Base-by-base conservation (phyloP, 2,113 vertebrate species). In the Mixornis gularis region DNA sequence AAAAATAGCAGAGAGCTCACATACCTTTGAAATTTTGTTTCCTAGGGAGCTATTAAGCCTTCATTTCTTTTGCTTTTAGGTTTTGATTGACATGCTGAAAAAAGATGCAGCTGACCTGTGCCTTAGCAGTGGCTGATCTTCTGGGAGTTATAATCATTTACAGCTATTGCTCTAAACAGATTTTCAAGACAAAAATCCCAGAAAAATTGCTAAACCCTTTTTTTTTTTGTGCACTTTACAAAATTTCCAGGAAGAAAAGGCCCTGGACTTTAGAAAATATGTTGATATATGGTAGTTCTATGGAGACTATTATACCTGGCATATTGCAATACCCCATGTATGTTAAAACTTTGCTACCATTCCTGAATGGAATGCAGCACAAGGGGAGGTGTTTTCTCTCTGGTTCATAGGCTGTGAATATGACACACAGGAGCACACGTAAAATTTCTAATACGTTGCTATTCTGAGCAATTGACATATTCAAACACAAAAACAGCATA, bases 11-110 rank as follows among this genome's bases (percentile, higher is more conserved):
- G 20, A 71, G 12, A 64, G 17, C 36, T 74, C 71, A 36, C 27
- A 60, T 70, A 93, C 36, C 52, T 90, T 80, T 84, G 79, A 92
- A 93, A 90, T 90, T 93, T 80, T 70, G 25, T 86, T 93, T 95
- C 87, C 82, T 46, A 38, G 76, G 82, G 64, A 93, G 71, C 55
- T 80, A 83, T 88, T 92, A 93, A 90, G 21, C 30, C 17, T 90
- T 84, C n/a, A 36, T 92, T 92, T 84, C 52, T 90, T 32, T 53
- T 85, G 34, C 58, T 92, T 89, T 89, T 66, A 79, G 65, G 53
- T 79, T 93, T 85, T 85, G 85, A 91, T 44, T 85, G 91, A 38
- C 59, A 77, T 56, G 38, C 43, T 73, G 48, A 55, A 69, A 84
- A 85, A 87, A 48, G 4, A 60, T 51, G n/a, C 17, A 89, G 48